Evolutionary conservation across 2,797 vertebrate genomes (phyloP).

Genomic region (Karalla daura): DNA sequence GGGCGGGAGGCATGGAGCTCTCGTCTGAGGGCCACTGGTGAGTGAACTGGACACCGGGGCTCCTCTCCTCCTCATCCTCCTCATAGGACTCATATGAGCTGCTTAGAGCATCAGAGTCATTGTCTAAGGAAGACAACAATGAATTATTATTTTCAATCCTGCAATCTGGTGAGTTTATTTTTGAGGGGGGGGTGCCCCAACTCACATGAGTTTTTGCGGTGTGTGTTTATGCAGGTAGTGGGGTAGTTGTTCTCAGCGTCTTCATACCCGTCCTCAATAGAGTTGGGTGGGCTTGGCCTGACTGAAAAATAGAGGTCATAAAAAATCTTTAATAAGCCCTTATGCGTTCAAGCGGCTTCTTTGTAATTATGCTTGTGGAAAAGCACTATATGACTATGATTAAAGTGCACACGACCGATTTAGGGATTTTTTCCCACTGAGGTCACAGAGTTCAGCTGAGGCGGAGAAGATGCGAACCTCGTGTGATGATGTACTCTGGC

Average conservation of each 20-base stretch:
- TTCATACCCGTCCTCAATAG: slow-evolving; percentile 93
- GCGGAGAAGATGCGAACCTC: slow-evolving; percentile 71
- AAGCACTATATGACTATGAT: background rate
- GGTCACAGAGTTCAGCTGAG: slow-evolving; percentile 25
- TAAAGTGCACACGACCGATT: slow-evolving; percentile 7
- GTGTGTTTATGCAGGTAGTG: slow-evolving; percentile 88
- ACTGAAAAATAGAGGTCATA: slow-evolving; percentile 77
- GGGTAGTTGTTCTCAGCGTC: slow-evolving; percentile 95
- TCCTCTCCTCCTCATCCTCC: slow-evolving; percentile 93
- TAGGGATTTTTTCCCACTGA: slow-evolving; percentile 12
- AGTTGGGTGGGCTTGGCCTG: slow-evolving; percentile 92
- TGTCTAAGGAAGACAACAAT: slow-evolving; percentile 88
- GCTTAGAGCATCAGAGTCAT: slow-evolving; percentile 97
- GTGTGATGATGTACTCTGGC: slow-evolving; percentile 92
- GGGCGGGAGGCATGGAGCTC: slow-evolving; percentile 91
- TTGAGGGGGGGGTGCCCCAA: background rate
- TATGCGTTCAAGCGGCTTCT: background rate
- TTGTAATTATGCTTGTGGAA: slow-evolving; percentile 28
- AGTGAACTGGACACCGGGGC: slow-evolving; percentile 73
- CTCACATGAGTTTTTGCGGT: slow-evolving; percentile 95
- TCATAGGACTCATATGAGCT: slow-evolving; percentile 98
- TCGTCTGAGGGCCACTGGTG: slow-evolving; percentile 97
- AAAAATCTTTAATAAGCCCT: slow-evolving; percentile 11
- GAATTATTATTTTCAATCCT: background rate
- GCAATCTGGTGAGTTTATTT: background rate